These are phyloP conservation scores for Clistopyga incitator DNA, from an alignment of 2,888 invertebrate species.

Conservation along the genomic window DNA sequence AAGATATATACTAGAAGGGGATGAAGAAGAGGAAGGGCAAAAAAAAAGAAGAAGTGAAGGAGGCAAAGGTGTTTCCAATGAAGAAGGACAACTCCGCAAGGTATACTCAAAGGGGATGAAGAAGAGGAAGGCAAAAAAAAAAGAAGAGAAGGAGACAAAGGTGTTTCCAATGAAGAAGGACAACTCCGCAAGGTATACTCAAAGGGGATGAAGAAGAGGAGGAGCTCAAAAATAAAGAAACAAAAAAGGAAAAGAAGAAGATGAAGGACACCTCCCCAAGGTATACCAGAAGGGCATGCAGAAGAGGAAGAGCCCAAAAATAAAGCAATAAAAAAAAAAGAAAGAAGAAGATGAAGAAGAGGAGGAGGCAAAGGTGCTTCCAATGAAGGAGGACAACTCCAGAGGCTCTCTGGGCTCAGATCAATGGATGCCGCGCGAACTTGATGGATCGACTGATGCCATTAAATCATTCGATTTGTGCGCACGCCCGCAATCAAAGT, in stretches of 20 bases:
- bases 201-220: constrained; percentile 16
- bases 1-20: constrained; percentile 1
- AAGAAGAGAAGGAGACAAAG: constrained; percentile 27
- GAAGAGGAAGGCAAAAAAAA: constrained; percentile 34
- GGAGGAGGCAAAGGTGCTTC: constrained; percentile 30
- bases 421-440: constrained; percentile 72
- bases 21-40: constrained; percentile 24
- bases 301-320: constrained; percentile 29
- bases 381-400: constrained; percentile 21
- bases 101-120: constrained; percentile 10
- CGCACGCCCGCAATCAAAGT: constrained; percentile 56
- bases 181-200: constrained; percentile 10
- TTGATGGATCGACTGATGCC: constrained; percentile 69
- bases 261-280: too few relatives aligned
- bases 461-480: constrained; percentile 71
- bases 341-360: constrained; percentile 24
- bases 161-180: constrained; percentile 25
- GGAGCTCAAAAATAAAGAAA: constrained; percentile 28
- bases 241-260: background rate
- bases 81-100: constrained; percentile 19
- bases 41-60: constrained; percentile 30
- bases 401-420: constrained; percentile 61
- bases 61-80: constrained; percentile 18
- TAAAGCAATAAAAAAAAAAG: background rate
- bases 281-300: constrained; percentile 8